Conservation (phyloP, 2,113 vertebrate genomes). For the Pagrus major region DNA sequence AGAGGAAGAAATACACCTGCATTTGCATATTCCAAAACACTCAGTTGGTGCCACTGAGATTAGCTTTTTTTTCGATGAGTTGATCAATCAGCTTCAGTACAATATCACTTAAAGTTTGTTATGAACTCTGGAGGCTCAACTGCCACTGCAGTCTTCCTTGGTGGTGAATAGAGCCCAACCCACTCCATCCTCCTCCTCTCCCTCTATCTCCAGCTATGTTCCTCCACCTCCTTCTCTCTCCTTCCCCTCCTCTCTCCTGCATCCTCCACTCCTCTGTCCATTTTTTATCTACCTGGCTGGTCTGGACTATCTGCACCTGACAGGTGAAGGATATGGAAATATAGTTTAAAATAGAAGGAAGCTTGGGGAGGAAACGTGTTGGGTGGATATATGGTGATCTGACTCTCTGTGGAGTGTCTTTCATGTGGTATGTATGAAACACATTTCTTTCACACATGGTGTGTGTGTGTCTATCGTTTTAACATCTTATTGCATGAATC, state of each 20-base stretch:
- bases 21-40: background rate
- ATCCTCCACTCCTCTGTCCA: constrained; percentile 38
- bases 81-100: background rate
- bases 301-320: constrained; percentile 32
- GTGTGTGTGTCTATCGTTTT: background rate
- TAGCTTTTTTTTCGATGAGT: background rate
- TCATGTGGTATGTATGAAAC: constrained; percentile 77
- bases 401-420: constrained; percentile 41
- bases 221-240: constrained; percentile 67
- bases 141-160: background rate
- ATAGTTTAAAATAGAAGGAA: constrained; percentile 30
- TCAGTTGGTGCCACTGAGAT: background rate
- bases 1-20: background rate
- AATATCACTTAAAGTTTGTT: background rate
- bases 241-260: constrained; percentile 50
- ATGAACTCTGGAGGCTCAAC: background rate
- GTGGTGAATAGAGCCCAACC: constrained; percentile 7
- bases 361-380: background rate
- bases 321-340: constrained; percentile 44
- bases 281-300: constrained; percentile 23
- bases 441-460: background rate
- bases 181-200: constrained; percentile 30
- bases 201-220: constrained; percentile 41
- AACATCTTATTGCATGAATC: background rate
- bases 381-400: constrained; percentile 26